A percentile compares a stretch with the other conserved stretches of the same genome.
Conservation (phyloP, 2,888 invertebrate species). For the Fragum fragum region DNA sequence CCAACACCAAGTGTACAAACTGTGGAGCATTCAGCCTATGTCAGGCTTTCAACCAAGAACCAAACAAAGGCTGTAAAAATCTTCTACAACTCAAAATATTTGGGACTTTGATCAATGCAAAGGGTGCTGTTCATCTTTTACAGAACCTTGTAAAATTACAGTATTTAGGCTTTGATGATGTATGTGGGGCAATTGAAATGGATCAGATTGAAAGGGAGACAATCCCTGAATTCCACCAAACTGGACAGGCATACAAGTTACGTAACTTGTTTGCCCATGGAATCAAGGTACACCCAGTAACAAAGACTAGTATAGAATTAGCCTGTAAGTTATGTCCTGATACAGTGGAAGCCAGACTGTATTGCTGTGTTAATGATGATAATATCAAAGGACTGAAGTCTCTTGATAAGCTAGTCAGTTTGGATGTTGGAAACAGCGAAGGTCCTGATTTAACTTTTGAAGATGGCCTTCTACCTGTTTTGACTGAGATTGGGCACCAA, state of each 20-base stretch:
- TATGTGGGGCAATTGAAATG: constrained; percentile 44
- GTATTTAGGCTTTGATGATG: constrained; percentile 57
- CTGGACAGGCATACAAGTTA: constrained; percentile 27
- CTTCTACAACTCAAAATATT: constrained; percentile 38
- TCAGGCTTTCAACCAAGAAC: constrained; percentile 31
- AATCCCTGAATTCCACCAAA: background rate
- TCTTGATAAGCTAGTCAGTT: constrained; percentile 39
- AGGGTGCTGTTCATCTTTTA: constrained; percentile 51
- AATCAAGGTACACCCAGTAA: constrained; percentile 18
- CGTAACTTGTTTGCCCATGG: constrained; percentile 35
- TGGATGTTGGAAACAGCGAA: constrained; percentile 48
- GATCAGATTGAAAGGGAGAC: constrained; percentile 22
- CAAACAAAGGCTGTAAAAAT: constrained; percentile 43
- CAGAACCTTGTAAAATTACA: constrained; percentile 44
- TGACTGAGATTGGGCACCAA: constrained; percentile 53
- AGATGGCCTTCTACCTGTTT: constrained; percentile 45
- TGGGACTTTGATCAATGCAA: constrained; percentile 40
- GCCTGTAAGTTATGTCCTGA: constrained; percentile 42
- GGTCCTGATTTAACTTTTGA: constrained; percentile 39
- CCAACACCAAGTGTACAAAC: constrained; percentile 45
- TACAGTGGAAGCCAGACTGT: constrained; percentile 42
- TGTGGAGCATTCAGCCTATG: constrained; percentile 62
- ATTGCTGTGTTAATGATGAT: constrained; percentile 33
- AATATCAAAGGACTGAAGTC: constrained; percentile 33
- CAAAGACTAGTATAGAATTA: constrained; percentile 35